Evolutionary conservation across 2,797 vertebrate species (phyloP), one percentile per base, ranked within the genome.

Genomic region (Sebastes aleutianus): DNA sequence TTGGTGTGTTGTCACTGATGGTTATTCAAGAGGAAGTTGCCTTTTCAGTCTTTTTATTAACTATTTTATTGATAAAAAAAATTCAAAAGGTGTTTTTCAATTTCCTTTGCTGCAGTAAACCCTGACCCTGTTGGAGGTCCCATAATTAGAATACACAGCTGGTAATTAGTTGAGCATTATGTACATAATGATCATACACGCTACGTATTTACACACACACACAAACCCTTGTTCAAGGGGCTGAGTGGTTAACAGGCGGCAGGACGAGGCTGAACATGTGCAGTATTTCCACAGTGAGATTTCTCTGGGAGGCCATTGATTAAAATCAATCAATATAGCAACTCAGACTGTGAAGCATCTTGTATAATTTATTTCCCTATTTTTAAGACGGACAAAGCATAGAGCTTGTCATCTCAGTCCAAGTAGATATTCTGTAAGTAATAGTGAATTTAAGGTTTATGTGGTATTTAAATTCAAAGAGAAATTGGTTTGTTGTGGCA

Each of bases 161-260:
- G 36, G 22, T 50, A 80, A 71, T 75, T n/a, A 75, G 54, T n/a
- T 29, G 36, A 74, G 34, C 24, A 27, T 56, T 59, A 75, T 64
- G 14, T 11, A 76, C 53, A 53, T 68, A 67, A 74, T 63, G 39
- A 79, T 76, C n/a, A 43, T 20, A 26, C 20, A 64, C 2, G 4
- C 8, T 18, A 59, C 24, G 14, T n/a, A 27, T 43, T 53, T 36
- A 13, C 29, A 47, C n/a, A 69, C 24, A 57, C 64, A 65, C 39
- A 43, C 39, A 43, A 39, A 39, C 13, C 14, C 43, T 47, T 16
- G 26, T 27, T 57, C 12, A 24, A 39, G 29, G 8, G 14, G 3
- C 57, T 61, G 10, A 11, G 31, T 27, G 70, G 59, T 70, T 68
- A 31, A 50, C 3, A 32, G 50, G 20, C 62, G 11, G 11, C 24